Percentiles rank a stretch among this genome's conserved stretches.
These are phyloP conservation scores for Xyrauchen texanus DNA, from an alignment of 2,113 vertebrate species.

Conservation along the genomic window DNA sequence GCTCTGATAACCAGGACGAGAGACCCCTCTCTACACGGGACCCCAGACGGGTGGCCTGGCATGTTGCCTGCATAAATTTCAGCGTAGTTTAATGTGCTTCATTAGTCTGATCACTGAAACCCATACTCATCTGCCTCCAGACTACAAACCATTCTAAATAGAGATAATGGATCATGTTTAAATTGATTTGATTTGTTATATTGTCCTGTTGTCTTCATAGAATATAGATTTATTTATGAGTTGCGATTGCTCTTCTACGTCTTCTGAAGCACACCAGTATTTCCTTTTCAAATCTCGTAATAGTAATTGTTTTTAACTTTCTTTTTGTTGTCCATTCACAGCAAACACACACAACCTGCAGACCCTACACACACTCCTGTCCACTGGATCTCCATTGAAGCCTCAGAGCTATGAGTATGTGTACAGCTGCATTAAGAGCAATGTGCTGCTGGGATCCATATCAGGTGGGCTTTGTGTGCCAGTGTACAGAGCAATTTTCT, in stretches of 20 bases:
- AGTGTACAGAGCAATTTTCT: too few relatives aligned
- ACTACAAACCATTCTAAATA: not conserved
- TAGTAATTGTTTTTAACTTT: not conserved
- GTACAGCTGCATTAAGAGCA: constrained; percentile 86
- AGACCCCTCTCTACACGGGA: constrained; percentile 38
- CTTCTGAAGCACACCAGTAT: too few relatives aligned
- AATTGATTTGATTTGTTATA: not conserved
- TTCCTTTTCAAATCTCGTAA: not conserved
- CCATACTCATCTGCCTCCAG: constrained; percentile 6
- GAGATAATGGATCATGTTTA: not conserved
- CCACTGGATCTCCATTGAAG: constrained; percentile 91
- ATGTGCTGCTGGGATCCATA: constrained; percentile 89
- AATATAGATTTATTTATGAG: too few relatives aligned
- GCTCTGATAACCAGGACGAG: constrained; percentile 24
- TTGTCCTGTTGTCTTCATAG: not conserved
- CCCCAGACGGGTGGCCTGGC: constrained; percentile 21
- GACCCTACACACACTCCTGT: constrained; percentile 91
- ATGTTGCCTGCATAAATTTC: constrained; percentile 22
- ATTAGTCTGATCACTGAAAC: constrained; percentile 11
- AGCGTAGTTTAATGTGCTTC: constrained; percentile 5
- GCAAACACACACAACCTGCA: constrained; percentile 90
- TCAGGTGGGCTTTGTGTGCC: constrained; percentile 77
- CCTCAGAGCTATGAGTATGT: constrained; percentile 94
- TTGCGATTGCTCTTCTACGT: too few relatives aligned
- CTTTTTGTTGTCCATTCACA: constrained; percentile 53